Evolutionary conservation across 2,113 vertebrate genomes (phyloP).

Genomic region (Sphaerodactylus townsendi): DNA sequence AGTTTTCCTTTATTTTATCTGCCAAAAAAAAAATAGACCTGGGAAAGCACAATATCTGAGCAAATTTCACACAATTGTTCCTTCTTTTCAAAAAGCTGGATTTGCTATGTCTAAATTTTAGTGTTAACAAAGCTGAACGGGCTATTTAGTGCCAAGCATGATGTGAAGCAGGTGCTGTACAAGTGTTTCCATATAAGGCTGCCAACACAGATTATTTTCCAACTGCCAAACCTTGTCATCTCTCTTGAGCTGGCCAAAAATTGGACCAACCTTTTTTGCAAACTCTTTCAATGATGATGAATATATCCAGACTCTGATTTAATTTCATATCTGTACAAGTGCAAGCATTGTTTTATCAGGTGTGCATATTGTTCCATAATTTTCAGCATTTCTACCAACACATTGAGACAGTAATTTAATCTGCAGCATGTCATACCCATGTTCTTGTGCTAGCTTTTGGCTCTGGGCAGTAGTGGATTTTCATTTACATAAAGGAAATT

Average conservation of each 20-base stretch:
- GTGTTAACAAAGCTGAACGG: neutral
- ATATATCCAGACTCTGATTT: slow-evolving; percentile 15
- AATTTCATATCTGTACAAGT: neutral
- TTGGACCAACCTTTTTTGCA: neutral
- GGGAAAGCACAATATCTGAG: neutral
- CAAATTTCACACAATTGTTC: neutral
- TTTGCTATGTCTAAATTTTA: neutral
- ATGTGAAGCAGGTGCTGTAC: slow-evolving; percentile 47
- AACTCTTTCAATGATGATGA: slow-evolving; percentile 16
- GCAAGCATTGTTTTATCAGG: neutral
- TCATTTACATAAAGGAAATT: neutral
- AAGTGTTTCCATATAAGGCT: slow-evolving; percentile 12
- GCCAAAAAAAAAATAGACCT: neutral
- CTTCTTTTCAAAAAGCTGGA: neutral
- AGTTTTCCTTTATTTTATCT: neutral
- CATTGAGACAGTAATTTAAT: neutral
- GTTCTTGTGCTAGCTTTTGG: neutral
- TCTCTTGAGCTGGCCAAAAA: slow-evolving; percentile 22
- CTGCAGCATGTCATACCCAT: neutral
- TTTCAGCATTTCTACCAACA: neutral
- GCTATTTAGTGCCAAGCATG: slow-evolving; percentile 14
- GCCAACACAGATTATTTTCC: slow-evolving; percentile 24
- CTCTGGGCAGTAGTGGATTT: neutral
- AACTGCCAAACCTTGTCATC: slow-evolving; percentile 34
- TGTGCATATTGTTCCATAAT: rapidly evolving